phyloP scores from a whole-genome alignment of 2,888 invertebrate genomes.

The Cantharis rufa region DNA sequence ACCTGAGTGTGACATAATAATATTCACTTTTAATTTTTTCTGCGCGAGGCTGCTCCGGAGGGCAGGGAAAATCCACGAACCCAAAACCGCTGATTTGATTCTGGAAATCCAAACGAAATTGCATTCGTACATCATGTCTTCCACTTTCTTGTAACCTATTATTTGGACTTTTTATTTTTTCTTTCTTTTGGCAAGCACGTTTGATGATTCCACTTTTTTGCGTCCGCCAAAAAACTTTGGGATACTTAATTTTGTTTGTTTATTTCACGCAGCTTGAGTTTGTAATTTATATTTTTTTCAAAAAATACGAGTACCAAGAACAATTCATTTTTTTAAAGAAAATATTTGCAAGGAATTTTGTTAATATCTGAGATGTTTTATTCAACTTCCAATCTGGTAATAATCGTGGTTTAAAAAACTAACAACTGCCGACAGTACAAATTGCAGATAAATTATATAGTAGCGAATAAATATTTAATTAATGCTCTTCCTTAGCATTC shows the following conservation, averaged over 20 bases:
- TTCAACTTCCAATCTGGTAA: background rate
- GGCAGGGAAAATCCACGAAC: background rate
- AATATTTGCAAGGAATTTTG: background rate
- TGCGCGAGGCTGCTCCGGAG: background rate
- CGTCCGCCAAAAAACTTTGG: background rate
- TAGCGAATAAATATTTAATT: background rate
- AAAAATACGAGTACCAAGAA: background rate
- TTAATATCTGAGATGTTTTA: background rate
- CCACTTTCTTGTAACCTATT: background rate
- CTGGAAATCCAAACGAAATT: background rate
- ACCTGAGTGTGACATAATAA: slow-evolving; percentile 12
- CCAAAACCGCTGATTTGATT: background rate
- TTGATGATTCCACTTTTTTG: background rate
- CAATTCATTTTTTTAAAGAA: background rate
- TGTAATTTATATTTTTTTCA: background rate
- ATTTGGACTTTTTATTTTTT: background rate
- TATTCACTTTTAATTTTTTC: slow-evolving; percentile 10
- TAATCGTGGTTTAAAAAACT: background rate
- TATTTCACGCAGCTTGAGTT: background rate
- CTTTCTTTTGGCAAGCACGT: background rate
- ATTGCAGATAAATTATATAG: background rate
- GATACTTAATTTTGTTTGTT: background rate
- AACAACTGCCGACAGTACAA: background rate
- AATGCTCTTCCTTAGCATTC: background rate
- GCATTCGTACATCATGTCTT: background rate